phyloP scores from a whole-genome alignment of 2,797 vertebrate genomes.

The Sylvia borin region DNA sequence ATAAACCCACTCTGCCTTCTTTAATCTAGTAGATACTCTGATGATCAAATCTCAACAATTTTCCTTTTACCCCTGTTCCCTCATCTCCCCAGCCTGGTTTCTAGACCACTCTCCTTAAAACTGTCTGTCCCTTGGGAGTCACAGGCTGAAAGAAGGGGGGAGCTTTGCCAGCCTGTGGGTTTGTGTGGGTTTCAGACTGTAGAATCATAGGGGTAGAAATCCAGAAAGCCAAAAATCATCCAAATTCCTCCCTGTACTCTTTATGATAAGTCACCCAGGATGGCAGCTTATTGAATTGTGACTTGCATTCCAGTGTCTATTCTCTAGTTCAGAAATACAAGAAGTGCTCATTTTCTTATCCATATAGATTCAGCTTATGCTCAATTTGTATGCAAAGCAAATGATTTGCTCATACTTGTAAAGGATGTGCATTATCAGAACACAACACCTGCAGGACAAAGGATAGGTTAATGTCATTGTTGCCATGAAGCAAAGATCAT shows the following conservation, averaged over 20 bases:
- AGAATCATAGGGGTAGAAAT: not conserved
- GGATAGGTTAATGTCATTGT: constrained; percentile 82
- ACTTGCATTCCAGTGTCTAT: not conserved
- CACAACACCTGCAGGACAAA: constrained; percentile 83
- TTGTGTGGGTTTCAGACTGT: not conserved
- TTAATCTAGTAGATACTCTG: not conserved
- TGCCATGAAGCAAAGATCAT: constrained; percentile 79
- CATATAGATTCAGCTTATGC: constrained; percentile 64
- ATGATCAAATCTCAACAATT: not conserved
- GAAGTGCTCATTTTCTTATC: constrained; percentile 51
- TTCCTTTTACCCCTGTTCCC: not conserved
- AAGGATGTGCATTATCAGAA: constrained; percentile 81
- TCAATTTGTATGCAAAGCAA: constrained; percentile 77
- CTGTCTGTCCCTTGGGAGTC: not conserved
- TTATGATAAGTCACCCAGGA: not conserved
- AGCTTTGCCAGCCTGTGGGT: not conserved
- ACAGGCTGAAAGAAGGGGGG: not conserved
- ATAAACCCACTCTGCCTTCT: not conserved
- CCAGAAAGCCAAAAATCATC: not conserved
- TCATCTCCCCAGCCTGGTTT: not conserved
- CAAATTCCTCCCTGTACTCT: not conserved
- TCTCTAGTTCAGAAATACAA: constrained; percentile 46
- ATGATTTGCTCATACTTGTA: constrained; percentile 76
- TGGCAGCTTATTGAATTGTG: constrained; percentile 1
- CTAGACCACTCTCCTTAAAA: not conserved